Percentiles rank a stretch among this genome's conserved stretches.
Conservation (phyloP, 2,888 invertebrate genomes). For the Argyresthia albistria region DNA sequence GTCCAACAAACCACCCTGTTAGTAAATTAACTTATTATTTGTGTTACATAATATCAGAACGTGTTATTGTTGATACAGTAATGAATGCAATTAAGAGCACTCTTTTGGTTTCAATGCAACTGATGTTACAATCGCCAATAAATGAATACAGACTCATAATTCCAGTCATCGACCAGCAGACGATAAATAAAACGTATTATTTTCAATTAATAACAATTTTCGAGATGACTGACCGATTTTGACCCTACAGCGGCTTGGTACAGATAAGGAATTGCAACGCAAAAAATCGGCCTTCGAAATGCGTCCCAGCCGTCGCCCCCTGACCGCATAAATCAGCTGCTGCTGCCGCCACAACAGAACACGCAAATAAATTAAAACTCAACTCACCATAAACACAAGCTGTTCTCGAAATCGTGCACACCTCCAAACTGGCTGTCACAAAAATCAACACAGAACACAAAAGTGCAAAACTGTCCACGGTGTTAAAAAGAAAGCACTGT, state of each 20-base stretch:
- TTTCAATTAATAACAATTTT: conserved; percentile 17
- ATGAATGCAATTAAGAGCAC: too few species aligned
- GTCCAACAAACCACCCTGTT: too few species aligned
- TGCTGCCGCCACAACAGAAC: conserved; percentile 28
- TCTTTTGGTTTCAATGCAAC: too few species aligned
- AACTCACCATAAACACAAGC: conserved; percentile 62
- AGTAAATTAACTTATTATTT: too few species aligned
- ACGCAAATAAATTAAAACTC: conserved; percentile 43
- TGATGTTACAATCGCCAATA: too few species aligned
- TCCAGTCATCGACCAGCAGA: too few species aligned
- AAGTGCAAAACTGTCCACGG: conserved; percentile 35
- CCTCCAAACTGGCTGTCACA: conserved; percentile 59
- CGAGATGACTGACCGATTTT: conserved; percentile 23
- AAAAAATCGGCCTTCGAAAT: conserved; percentile 44
- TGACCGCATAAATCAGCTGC: conserved; percentile 52
- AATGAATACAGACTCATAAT: too few species aligned
- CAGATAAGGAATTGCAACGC: conserved; percentile 37
- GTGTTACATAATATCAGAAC: too few species aligned
- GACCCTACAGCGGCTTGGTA: conserved; percentile 20
- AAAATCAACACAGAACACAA: conserved; percentile 50
- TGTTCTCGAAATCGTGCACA: conserved; percentile 51
- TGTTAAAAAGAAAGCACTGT: conserved; percentile 37
- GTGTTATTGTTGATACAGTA: too few species aligned
- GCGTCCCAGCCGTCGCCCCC: conserved; percentile 26
- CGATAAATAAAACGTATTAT: not conserved